Percentiles rank a stretch among this genome's conserved stretches.
Conservation (phyloP, 2,113 vertebrate genomes). For the Cynocephalus volans region DNA sequence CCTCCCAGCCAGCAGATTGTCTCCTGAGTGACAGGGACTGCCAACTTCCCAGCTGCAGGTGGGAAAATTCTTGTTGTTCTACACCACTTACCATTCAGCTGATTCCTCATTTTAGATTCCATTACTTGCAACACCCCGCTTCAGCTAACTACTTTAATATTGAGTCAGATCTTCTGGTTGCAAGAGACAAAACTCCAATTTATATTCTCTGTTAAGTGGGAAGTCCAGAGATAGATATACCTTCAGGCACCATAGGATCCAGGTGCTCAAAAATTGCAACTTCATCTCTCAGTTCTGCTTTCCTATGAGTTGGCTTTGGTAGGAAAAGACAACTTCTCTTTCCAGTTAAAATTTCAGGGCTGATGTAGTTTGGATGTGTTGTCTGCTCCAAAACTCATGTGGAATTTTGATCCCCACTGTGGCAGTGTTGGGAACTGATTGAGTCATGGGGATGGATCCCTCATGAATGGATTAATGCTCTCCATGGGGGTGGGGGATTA, state of each 20-base stretch:
- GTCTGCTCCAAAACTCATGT: no score
- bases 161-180: not conserved
- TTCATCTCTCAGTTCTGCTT: not conserved
- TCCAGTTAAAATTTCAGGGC: not conserved
- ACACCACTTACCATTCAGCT: fast-evolving
- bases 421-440: no score
- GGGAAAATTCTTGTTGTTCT: not conserved
- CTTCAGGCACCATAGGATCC: not conserved
- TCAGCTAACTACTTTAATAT: not conserved
- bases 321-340: not conserved
- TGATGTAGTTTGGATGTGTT: no score
- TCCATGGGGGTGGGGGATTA: no score
- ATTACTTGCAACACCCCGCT: not conserved
- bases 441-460: no score
- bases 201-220: not conserved
- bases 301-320: not conserved
- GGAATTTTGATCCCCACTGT: no score
- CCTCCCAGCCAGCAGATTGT: no score
- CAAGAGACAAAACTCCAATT: not conserved
- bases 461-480: no score
- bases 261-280: not conserved
- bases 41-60: not conserved
- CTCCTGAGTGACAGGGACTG: not conserved
- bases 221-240: not conserved
- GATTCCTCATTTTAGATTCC: not conserved